A percentile compares a stretch with the other conserved stretches of the same genome.
phyloP scores from a whole-genome alignment of 1,140 invertebrate genomes.

The Antheraea pernyi region DNA sequence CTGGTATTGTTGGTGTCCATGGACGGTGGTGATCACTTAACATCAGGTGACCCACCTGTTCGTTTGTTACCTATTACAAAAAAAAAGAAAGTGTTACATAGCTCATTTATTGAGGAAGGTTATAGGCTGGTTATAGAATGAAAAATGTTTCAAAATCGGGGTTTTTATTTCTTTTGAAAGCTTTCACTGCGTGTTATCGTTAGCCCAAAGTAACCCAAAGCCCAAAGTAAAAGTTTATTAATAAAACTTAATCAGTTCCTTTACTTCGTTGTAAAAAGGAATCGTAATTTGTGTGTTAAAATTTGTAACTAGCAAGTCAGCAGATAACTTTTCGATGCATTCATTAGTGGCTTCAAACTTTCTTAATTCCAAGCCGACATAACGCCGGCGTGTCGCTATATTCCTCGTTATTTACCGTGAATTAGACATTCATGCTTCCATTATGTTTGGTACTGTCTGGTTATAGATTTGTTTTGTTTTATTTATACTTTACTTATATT shows the following conservation, averaged over 20 bases:
- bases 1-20: too few relatives aligned
- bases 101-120: too few relatives aligned
- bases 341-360: slow-evolving; percentile 63
- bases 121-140: too few relatives aligned
- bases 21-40: too few relatives aligned
- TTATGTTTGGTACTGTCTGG: not conserved
- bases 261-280: slow-evolving; percentile 6
- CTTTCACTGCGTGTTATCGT: too few relatives aligned
- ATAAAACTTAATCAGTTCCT: not conserved
- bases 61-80: too few relatives aligned
- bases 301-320: slow-evolving; percentile 57
- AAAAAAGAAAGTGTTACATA: too few relatives aligned
- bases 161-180: too few relatives aligned
- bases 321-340: slow-evolving; percentile 62
- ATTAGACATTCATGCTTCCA: not conserved
- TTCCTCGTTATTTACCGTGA: slow-evolving; percentile 41
- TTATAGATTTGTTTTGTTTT: slow-evolving; percentile 4
- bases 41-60: too few relatives aligned
- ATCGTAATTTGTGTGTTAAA: slow-evolving; percentile 34
- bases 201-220: too few relatives aligned
- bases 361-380: slow-evolving; percentile 55
- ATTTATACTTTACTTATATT: not conserved
- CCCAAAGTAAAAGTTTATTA: not conserved
- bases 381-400: slow-evolving; percentile 47
- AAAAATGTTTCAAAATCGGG: too few relatives aligned